Evolutionary conservation across 2,888 invertebrate genomes (phyloP), one percentile per base, ranked within the genome.

Genomic region (Muscina levida): DNA sequence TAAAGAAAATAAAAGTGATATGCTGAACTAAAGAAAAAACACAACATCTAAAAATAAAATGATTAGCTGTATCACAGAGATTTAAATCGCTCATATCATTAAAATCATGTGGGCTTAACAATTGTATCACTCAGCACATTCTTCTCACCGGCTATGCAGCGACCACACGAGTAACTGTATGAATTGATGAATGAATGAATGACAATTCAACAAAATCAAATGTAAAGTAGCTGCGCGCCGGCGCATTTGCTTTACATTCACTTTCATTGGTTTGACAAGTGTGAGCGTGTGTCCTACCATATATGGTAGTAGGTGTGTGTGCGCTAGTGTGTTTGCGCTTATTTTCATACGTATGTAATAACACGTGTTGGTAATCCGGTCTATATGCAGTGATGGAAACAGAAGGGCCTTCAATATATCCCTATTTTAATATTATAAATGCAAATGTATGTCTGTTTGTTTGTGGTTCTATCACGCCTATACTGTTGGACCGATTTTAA

Each of bases 281-380:
- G 13, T 13, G n/a, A 44, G 44, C 5, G 5, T 44, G 44, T n/a
- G 13, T 10, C 13, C 44, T 2, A 13, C 44, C 13, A n/a, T 44
- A 2, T n/a, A 44, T n/a, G 2, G 6, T 2, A 2, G 44, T 44
- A 10, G 2, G 2, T 44, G 44, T 24, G 4, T 44, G n/a, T 31
- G 8, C 31, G 8, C 31, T 11, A 31, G 19, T 48, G 17, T 68
- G 19, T 37, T n/a, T n/a, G 22, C 37, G 15, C 6, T 46, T 15
- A 46, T n/a, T n/a, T n/a, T n/a, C n/a, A n/a, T n/a, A n/a, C n/a
- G n/a, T 46, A 48, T 15, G 11, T 72, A 59, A 56, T 31, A 77
- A 77, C 81, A 81, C 81, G 81, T 81, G 81, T 81, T 81, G 46
- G 62, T 72, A 67, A 81, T 81, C 81, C 81, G 81, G 77, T 77